Evolutionary conservation across 1,140 invertebrate genomes (phyloP).

Genomic region (Drosophila sulfurigaster): DNA sequence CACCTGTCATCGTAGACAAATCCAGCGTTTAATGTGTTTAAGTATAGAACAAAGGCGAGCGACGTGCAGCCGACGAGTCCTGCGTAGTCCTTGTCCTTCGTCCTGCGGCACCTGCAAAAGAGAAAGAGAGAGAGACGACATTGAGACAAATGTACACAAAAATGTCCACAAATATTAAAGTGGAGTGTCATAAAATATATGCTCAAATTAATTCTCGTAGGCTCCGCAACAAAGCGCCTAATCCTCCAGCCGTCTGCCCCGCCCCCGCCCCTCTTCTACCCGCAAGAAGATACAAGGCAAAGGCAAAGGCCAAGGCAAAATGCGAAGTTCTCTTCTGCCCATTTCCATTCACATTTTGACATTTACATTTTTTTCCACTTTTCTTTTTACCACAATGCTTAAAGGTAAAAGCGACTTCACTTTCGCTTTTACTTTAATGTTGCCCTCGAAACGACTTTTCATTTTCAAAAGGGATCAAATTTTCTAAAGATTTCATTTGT

Average conservation of each 20-base stretch:
- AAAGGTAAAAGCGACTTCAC: constrained; percentile 10
- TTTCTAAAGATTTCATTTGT: not conserved
- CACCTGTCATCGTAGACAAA: constrained; percentile 97
- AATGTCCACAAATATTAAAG: constrained; percentile 77
- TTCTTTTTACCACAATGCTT: constrained; percentile 13
- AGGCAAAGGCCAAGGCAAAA: constrained; percentile 3
- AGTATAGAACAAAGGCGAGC: constrained; percentile 92
- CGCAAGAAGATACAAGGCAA: no score
- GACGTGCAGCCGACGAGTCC: constrained; percentile 89
- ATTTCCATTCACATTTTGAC: constrained; percentile 25
- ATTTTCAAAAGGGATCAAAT: constrained; percentile 3
- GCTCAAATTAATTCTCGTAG: constrained; percentile 76
- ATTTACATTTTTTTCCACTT: constrained; percentile 22
- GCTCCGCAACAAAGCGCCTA: constrained; percentile 59
- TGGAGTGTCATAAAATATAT: constrained; percentile 82
- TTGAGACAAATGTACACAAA: constrained; percentile 53
- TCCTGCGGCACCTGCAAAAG: constrained; percentile 47
- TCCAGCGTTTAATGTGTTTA: constrained; percentile 93
- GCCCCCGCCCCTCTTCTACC: not conserved
- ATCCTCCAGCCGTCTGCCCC: constrained; percentile 36
- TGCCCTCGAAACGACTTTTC: not conserved
- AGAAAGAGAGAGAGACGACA: constrained; percentile 16
- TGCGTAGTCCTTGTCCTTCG: constrained; percentile 88
- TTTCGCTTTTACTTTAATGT: constrained; percentile 12
- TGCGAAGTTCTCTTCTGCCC: constrained; percentile 20